Percentiles rank a stretch among this genome's conserved stretches.
Evolutionary conservation across 2,113 vertebrate species (phyloP).

Genomic region (Pampusana beccarii): DNA sequence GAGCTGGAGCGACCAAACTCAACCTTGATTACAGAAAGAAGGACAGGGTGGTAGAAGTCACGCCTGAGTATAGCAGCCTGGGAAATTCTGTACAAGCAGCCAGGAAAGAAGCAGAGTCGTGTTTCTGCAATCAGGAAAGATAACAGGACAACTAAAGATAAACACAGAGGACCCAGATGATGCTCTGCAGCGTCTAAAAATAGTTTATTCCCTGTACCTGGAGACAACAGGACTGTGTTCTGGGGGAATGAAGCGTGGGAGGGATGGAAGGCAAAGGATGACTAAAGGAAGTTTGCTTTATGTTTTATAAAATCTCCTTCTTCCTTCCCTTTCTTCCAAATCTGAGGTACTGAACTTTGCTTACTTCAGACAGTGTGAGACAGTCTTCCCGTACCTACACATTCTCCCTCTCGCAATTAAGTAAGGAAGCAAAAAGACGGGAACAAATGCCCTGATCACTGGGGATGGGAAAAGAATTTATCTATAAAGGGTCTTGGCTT

Average conservation of each 20-base stretch:
- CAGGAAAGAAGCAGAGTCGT: neutral
- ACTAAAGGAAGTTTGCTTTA: neutral
- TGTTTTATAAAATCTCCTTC: neutral
- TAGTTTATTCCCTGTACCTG: neutral
- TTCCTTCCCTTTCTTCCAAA: neutral
- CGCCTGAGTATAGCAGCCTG: neutral
- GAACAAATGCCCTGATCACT: neutral
- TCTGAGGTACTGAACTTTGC: neutral
- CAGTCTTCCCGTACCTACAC: neutral
- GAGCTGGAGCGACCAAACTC: neutral
- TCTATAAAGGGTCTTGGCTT: neutral
- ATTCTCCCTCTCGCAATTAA: neutral
- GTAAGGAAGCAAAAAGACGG: neutral
- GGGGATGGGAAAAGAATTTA: neutral
- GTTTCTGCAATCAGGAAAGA: constrained; percentile 19
- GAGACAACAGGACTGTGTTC: neutral
- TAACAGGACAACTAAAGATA: neutral
- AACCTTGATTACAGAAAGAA: neutral
- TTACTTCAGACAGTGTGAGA: neutral
- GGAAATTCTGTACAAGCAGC: neutral
- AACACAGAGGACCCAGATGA: neutral
- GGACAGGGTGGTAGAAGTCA: neutral
- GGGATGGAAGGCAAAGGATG: neutral
- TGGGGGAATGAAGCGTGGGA: neutral
- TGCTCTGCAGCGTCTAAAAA: neutral